These are phyloP conservation scores for Tyto alba DNA, from an alignment of 2,113 vertebrate genomes.

Conservation along the genomic window DNA sequence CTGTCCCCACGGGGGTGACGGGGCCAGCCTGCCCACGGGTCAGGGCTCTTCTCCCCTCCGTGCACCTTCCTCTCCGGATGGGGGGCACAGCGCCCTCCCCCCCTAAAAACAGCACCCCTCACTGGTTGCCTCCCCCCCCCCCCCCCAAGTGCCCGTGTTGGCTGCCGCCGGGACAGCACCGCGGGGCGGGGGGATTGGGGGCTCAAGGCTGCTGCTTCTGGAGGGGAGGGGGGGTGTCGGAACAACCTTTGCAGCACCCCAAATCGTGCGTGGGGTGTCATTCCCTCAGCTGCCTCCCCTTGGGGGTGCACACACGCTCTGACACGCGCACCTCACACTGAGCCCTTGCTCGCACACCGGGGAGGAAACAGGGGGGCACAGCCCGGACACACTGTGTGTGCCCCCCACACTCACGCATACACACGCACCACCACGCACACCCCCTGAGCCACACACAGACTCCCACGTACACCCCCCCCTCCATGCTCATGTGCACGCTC, in stretches of 20 bases:
- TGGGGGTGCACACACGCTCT: neutral
- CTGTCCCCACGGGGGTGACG: fast-evolving
- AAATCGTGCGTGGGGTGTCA: neutral
- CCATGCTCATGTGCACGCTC: neutral
- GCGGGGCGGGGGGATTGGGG: neutral
- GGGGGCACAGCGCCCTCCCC: too few species aligned
- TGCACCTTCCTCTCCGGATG: fast-evolving
- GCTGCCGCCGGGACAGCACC: neutral
- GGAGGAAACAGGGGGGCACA: fast-evolving
- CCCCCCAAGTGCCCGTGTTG: too few species aligned
- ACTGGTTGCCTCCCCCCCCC: too few species aligned
- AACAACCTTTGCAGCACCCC: neutral
- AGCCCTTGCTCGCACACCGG: neutral
- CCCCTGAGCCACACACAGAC: neutral
- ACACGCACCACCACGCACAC: fast-evolving
- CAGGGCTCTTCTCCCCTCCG: fast-evolving
- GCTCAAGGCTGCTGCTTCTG: neutral
- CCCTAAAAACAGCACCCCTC: neutral
- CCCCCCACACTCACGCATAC: too few species aligned
- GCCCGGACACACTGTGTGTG: fast-evolving
- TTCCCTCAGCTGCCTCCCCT: neutral
- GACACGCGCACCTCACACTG: neutral
- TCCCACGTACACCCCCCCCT: fast-evolving
- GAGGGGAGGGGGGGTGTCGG: fast-evolving
- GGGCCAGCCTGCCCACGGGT: neutral